Evolutionary conservation across 2,888 invertebrate genomes (phyloP), one percentile per base, ranked within the genome.

Genomic region (Pediacus dermestoides): DNA sequence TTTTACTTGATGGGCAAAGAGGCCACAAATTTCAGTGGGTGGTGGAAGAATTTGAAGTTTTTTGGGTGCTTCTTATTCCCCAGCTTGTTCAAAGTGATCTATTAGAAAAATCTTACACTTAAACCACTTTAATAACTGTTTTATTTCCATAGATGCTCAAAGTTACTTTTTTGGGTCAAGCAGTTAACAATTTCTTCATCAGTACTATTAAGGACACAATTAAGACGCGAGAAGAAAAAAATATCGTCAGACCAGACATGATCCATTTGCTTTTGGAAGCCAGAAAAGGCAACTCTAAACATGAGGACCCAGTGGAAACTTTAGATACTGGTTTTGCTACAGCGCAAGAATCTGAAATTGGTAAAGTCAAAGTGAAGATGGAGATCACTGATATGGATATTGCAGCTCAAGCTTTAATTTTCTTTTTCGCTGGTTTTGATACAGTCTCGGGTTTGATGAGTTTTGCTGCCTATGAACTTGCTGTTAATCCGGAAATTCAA

Each of bases 381-480:
- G 32, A 51, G 39, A 44, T 59, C 21, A 50, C 55, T 4, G 50
- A 60, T 33, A 68, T 72, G 1, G 78, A 78, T 36, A 66, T 80
- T 8, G 72, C 75, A 0, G 74, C 78, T 0, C 79, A 80, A 61
- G 72, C 71, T n/a, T 39, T 74, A 1, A 46, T 73, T 2, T 74
- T 74, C 63, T 73, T 73, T 59, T 56, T 74, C 1, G 74, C 71
- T 15, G 74, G 74, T 2, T 74, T 71, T 47, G 74, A 74, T 30
- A 68, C 72, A 1, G 66, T 68, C 0, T 68, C 74, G 0, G 69
- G 70, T 33, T 51, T 70, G 7, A 61, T 74, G 50, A 68, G 68
- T 1, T 78, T 80, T 40, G 52, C 73, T 0, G 61, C 76, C 0
- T 70, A 78, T 26, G 80, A 80, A 56, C 53, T 81, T 9, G 76